Evolutionary conservation across 1,140 invertebrate genomes (phyloP).

Genomic region (Hyles vespertilio): DNA sequence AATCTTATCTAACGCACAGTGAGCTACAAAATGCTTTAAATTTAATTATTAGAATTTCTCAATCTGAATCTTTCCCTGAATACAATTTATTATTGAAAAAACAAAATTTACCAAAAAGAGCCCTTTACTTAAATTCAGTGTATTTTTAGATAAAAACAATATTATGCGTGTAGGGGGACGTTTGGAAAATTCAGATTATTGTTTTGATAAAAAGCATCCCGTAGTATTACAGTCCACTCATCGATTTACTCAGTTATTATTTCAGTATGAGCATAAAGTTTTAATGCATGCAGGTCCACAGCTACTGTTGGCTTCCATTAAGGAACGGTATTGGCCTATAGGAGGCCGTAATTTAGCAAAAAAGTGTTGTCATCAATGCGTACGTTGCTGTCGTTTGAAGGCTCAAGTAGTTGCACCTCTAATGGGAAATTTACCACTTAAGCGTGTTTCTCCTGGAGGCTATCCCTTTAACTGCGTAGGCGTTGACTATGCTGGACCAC

Average conservation of each 20-base stretch:
- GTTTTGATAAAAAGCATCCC: background rate
- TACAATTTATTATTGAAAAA: background rate
- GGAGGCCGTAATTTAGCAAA: constrained; percentile 6
- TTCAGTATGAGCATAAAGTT: constrained; percentile 4
- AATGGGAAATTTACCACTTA: constrained; percentile 17
- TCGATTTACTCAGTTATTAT: constrained; percentile 3
- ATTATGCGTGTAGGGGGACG: background rate
- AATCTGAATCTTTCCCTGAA: background rate
- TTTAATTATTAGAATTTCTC: background rate
- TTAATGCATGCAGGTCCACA: constrained; percentile 11
- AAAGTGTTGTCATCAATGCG: background rate
- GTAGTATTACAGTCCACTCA: constrained; percentile 2
- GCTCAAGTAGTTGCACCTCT: constrained; percentile 7
- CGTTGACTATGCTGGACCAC: constrained; percentile 28
- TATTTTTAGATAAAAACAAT: no score
- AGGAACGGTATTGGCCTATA: constrained; percentile 6
- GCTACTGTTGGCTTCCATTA: constrained; percentile 7
- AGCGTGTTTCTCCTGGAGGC: constrained; percentile 1
- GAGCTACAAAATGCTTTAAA: background rate
- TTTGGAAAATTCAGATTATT: background rate
- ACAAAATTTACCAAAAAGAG: background rate
- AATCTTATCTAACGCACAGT: background rate
- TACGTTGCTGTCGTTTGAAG: constrained; percentile 5
- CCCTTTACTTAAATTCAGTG: constrained; percentile 6
- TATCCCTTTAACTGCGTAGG: constrained; percentile 36